Percentiles rank a stretch among this genome's conserved stretches.
Conservation (phyloP, 1,140 invertebrate species). For the Ceratosolen fusciceps region DNA sequence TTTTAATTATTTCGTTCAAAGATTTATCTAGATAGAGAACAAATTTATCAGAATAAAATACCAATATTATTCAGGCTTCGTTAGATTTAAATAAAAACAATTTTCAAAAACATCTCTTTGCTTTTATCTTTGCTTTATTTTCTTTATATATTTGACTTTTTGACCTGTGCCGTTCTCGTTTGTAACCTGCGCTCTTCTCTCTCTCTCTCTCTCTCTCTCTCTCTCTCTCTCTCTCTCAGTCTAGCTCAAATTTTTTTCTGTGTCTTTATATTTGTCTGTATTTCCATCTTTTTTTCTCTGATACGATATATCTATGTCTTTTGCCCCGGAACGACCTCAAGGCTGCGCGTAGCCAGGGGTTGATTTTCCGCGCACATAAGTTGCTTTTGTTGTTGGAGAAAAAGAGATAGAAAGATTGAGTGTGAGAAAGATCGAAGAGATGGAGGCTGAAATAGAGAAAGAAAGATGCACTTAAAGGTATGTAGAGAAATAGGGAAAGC, state of each 20-base stretch:
- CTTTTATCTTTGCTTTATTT: no score
- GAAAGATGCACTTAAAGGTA: not conserved
- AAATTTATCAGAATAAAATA: no score
- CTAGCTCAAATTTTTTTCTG: no score
- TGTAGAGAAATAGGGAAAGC: not conserved
- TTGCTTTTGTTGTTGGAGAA: not conserved
- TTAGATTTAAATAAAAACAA: no score
- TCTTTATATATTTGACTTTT: no score
- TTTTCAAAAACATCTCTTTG: no score
- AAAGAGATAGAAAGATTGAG: not conserved
- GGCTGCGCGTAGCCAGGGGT: not conserved
- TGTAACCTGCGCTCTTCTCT: not conserved
- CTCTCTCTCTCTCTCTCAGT: no score
- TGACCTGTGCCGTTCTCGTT: not conserved
- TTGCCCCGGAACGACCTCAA: constrained; percentile 17
- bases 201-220: not conserved
- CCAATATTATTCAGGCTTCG: no score
- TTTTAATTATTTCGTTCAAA: no score
- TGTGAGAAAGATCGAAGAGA: not conserved
- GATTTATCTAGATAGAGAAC: no score
- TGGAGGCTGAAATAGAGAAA: not conserved
- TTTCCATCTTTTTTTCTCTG: not conserved
- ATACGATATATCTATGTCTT: not conserved
- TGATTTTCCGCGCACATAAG: constrained; percentile 16
- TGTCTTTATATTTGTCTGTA: not conserved